Percentiles rank a stretch among this genome's conserved stretches.
These are phyloP conservation scores for Limnephilus auricula DNA, from an alignment of 2,888 invertebrate genomes.

Conservation along the genomic window DNA sequence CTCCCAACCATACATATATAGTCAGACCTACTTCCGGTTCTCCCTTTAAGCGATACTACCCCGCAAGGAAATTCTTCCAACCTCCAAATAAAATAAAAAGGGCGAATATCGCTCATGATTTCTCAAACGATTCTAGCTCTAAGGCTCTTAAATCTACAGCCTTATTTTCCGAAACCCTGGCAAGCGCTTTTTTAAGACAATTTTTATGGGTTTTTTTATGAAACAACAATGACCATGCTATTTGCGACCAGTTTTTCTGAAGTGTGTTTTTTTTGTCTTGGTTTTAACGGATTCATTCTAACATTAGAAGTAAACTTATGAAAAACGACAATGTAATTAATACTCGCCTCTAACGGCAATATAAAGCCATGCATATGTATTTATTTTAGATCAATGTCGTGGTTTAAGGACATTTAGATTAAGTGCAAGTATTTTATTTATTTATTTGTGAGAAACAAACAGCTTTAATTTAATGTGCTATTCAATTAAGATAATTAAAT, in stretches of 20 bases:
- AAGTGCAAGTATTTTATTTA: no score
- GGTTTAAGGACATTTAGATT: no score
- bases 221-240: constrained; percentile 48
- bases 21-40: constrained; percentile 66
- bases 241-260: constrained; percentile 32
- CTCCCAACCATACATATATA: constrained; percentile 46
- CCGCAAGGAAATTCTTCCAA: constrained; percentile 52
- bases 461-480: no score
- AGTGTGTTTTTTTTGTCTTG: constrained; percentile 16
- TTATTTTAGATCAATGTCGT: no score
- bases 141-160: neutral
- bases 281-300: neutral
- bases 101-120: constrained; percentile 21
- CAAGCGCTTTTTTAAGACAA: neutral
- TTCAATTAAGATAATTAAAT: no score
- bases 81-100: constrained; percentile 42
- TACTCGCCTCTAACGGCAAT: neutral
- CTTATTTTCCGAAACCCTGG: neutral
- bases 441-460: no score
- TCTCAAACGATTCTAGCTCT: constrained; percentile 33
- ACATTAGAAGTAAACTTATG: neutral
- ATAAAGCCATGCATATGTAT: neutral
- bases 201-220: neutral
- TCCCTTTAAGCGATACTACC: constrained; percentile 61
- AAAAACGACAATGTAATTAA: neutral